Evolutionary conservation across 2,113 vertebrate genomes (phyloP).

Genomic region (Merops nubicus): DNA sequence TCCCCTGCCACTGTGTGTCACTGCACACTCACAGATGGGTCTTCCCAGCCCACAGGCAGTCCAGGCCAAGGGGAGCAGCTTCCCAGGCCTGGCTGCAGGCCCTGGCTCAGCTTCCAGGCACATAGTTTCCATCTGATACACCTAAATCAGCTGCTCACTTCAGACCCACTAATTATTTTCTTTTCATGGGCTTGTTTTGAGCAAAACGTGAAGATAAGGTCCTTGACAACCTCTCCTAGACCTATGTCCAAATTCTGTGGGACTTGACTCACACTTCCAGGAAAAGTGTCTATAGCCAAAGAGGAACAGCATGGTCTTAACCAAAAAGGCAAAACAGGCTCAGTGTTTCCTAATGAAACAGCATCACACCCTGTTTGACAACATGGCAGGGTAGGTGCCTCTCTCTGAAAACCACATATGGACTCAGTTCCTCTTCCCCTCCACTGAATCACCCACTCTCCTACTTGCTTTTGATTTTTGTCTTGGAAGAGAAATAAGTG

Average conservation of each 20-base stretch:
- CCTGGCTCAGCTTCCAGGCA: not conserved
- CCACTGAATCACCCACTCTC: not conserved
- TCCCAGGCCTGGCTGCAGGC: not conserved
- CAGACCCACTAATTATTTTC: not conserved
- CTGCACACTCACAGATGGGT: not conserved
- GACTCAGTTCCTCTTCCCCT: not conserved
- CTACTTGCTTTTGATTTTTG: not conserved
- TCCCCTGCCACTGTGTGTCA: constrained; percentile 6
- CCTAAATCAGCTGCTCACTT: not conserved
- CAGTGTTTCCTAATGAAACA: not conserved
- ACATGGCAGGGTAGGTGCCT: not conserved
- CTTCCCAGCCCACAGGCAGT: not conserved
- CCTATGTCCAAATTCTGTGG: not conserved
- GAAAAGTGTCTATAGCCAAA: not conserved
- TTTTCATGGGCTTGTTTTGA: not conserved
- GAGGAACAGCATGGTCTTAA: not conserved
- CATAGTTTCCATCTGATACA: fast-evolving
- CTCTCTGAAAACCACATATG: not conserved
- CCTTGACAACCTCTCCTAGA: not conserved
- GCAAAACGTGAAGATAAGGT: not conserved
- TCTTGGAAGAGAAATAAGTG: not conserved
- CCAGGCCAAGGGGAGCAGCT: not conserved
- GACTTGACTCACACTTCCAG: not conserved
- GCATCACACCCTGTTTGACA: not conserved
- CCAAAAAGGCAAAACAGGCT: not conserved